Base-by-base conservation (phyloP, 2,113 vertebrate species). In the Ceratotherium simum region DNA sequence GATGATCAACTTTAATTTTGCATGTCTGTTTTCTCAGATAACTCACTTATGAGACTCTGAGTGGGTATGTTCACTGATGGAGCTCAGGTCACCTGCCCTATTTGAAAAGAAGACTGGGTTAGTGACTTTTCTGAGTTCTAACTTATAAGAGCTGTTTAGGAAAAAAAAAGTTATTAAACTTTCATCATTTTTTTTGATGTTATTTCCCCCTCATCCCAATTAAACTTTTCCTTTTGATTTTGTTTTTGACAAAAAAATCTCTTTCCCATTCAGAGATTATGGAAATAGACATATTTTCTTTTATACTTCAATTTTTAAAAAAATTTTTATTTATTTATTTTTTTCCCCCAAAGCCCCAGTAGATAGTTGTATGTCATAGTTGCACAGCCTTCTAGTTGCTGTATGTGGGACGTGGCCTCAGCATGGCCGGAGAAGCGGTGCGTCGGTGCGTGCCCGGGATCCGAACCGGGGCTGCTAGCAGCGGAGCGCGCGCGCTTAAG, bases 151-250 rank as follows among this genome's bases (percentile, higher is more conserved):
- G 6, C 33, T 73, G 5, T 86, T 94, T 65, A 70, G 70, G 39
- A 36, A 42, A 54, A 82, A 90, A 98, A 76, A 48, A 33, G 1
- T 73, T 82, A 70, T 80, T 90, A 83, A 79, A 51, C 9, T 75
- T 95, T 51, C 51, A 5, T 36, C 48, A 69, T 76, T 91, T 84
- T 80, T 72, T 31, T 88, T 95, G 13, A 39, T 90, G 18, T 5
- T 87, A 10, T 42, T 65, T 27, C 14, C 78, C 25, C 42, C 27
- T 75, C 31, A 6, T 84, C 51, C 12, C 36, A 72, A 12, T 90
- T 96, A 91, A 97, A 70, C 51, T 56, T 8, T 64, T 97, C 29
- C 73, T 84, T 96, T 88, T 70, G 31, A n/a, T 48, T 76, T 90
- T 96, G 46, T 65, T 89, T 95, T 92, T 93, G 25, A 79, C 39